These are phyloP conservation scores for Antitype chi DNA, from an alignment of 2,888 invertebrate genomes.

Conservation along the genomic window DNA sequence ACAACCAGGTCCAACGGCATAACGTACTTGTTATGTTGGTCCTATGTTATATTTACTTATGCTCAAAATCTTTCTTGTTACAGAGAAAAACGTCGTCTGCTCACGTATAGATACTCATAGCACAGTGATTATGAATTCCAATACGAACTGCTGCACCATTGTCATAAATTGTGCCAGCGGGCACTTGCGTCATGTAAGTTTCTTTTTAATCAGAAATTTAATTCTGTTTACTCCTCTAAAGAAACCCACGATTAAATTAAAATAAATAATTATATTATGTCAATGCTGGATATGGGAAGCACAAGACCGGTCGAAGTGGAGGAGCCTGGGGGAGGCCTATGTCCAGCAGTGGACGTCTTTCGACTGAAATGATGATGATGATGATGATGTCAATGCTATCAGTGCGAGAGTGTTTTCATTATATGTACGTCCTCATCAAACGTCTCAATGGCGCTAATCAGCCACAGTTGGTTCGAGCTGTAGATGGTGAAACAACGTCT, in stretches of 20 bases:
- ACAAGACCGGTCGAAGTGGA: too few relatives aligned
- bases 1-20: not conserved
- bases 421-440: too few relatives aligned
- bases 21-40: not conserved
- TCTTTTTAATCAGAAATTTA: not conserved
- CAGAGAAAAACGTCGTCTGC: slow-evolving; percentile 64
- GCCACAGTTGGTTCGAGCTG: too few relatives aligned
- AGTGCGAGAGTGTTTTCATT: too few relatives aligned
- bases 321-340: too few relatives aligned
- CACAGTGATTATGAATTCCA: slow-evolving; percentile 37
- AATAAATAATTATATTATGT: too few relatives aligned
- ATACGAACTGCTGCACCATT: slow-evolving; percentile 58
- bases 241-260: not conserved
- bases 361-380: too few relatives aligned
- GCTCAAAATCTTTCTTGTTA: slow-evolving; percentile 12
- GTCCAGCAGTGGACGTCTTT: too few relatives aligned
- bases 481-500: too few relatives aligned
- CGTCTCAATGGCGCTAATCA: too few relatives aligned
- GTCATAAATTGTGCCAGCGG: slow-evolving; percentile 71
- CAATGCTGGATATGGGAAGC: too few relatives aligned
- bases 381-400: too few relatives aligned
- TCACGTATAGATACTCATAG: slow-evolving; percentile 58
- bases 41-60: not conserved
- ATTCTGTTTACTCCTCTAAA: not conserved
- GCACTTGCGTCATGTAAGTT: slow-evolving; percentile 67